These are phyloP conservation scores for Cantharis nigra DNA, from an alignment of 2,888 invertebrate species.

Conservation along the genomic window DNA sequence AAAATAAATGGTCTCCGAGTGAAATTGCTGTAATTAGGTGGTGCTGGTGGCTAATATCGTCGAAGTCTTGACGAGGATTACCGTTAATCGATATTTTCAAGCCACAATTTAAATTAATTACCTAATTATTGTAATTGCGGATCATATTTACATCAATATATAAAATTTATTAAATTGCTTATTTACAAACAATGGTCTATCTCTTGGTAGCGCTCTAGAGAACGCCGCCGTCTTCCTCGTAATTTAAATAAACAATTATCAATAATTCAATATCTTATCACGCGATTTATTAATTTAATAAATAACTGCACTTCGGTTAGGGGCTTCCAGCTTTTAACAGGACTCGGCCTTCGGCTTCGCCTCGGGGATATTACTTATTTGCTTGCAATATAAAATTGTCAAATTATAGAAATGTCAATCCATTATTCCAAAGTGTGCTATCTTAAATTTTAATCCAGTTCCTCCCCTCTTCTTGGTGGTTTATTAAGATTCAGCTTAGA, in stretches of 20 bases:
- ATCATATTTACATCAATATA: background rate
- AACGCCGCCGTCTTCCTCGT: background rate
- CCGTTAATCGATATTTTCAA: slow-evolving; percentile 1
- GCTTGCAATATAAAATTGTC: no score
- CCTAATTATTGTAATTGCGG: background rate
- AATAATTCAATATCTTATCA: background rate
- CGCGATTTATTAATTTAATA: background rate
- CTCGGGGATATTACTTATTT: background rate
- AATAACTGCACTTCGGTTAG: background rate
- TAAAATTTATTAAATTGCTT: background rate
- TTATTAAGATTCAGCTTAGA: background rate
- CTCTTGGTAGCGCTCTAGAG: background rate
- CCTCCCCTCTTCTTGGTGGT: no score
- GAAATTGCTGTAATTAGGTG: background rate
- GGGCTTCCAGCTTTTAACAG: background rate
- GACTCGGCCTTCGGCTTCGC: background rate
- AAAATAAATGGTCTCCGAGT: background rate
- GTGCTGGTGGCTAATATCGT: background rate
- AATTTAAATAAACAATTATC: background rate
- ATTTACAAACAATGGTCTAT: background rate
- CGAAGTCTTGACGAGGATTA: slow-evolving; percentile 6
- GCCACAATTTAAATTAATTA: background rate
- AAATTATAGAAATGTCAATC: no score
- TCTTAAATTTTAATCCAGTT: no score
- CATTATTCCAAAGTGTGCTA: no score